Conservation (phyloP, 2,113 vertebrate species). For the Pongo pygmaeus region DNA sequence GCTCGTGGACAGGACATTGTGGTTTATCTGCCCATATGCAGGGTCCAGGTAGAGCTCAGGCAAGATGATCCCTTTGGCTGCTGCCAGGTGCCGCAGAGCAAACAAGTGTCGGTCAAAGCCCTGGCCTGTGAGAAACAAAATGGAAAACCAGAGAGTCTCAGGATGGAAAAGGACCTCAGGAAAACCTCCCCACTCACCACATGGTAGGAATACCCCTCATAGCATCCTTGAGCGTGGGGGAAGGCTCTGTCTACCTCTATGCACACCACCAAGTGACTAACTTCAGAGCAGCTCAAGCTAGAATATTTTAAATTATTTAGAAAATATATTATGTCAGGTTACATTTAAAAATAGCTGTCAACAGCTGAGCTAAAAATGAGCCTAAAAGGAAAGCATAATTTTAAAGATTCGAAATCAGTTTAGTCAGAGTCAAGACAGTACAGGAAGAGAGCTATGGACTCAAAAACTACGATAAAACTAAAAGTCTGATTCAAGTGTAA, state of each 20-base stretch:
- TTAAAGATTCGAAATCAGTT: not conserved
- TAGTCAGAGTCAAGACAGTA: not conserved
- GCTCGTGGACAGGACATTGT: constrained; percentile 97
- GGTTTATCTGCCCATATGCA: constrained; percentile 91
- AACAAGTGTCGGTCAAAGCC: constrained; percentile 98
- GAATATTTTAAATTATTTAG: not conserved
- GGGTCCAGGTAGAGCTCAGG: constrained; percentile 91
- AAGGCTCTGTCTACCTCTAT: not conserved
- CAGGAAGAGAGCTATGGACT: not conserved
- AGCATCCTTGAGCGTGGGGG: not conserved
- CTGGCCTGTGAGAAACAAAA: constrained; percentile 88
- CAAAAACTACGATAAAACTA: not conserved
- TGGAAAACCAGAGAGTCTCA: not conserved
- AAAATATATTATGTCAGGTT: not conserved
- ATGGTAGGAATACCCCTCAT: not conserved
- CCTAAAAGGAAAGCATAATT: not conserved
- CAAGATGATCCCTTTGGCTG: constrained; percentile 82
- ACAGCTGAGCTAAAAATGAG: not conserved
- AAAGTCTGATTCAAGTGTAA: constrained; percentile 3
- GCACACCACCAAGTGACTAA: not conserved
- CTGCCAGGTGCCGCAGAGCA: constrained; percentile 88
- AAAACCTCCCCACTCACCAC: not conserved
- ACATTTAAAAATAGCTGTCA: constrained; percentile 24
- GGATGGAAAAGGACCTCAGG: not conserved
- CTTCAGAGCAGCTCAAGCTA: not conserved